phyloP scores from a whole-genome alignment of 2,113 vertebrate species.

The Istiophorus platypterus region DNA sequence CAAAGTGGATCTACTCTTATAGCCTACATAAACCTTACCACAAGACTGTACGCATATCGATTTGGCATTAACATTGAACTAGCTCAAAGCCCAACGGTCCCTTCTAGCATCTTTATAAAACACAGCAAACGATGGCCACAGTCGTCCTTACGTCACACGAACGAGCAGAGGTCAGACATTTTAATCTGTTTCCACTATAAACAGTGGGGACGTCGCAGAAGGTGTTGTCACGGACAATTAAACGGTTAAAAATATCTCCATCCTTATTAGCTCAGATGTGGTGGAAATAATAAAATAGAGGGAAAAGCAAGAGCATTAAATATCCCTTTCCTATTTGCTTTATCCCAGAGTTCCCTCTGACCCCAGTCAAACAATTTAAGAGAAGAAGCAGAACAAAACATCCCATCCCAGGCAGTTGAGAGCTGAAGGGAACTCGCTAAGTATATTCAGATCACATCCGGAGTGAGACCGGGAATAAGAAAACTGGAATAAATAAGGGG shows the following conservation, averaged over 20 bases:
- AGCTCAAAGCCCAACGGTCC: neutral
- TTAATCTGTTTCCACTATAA: conserved; percentile 24
- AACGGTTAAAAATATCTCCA: conserved; percentile 51
- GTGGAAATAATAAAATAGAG: conserved; percentile 3
- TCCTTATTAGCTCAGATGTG: conserved; percentile 19
- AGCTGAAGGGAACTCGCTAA: too few species aligned
- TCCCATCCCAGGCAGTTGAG: conserved; percentile 22
- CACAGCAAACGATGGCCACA: neutral
- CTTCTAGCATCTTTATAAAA: conserved; percentile 9
- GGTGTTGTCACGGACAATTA: conserved; percentile 49
- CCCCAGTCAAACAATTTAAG: neutral
- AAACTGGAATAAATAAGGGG: neutral
- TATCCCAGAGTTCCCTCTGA: conserved; percentile 9
- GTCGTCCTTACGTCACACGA: neutral
- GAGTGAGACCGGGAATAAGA: neutral
- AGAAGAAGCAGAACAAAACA: conserved; percentile 1
- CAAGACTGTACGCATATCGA: neutral
- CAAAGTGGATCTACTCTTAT: neutral
- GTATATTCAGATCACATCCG: conserved; percentile 36
- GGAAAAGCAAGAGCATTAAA: conserved; percentile 9
- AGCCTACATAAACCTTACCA: neutral
- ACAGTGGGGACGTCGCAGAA: conserved; percentile 35
- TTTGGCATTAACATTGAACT: neutral
- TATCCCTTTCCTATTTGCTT: conserved; percentile 36
- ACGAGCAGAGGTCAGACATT: conserved; percentile 29